phyloP scores from a whole-genome alignment of 2,113 vertebrate genomes.

The Rhea americana region DNA sequence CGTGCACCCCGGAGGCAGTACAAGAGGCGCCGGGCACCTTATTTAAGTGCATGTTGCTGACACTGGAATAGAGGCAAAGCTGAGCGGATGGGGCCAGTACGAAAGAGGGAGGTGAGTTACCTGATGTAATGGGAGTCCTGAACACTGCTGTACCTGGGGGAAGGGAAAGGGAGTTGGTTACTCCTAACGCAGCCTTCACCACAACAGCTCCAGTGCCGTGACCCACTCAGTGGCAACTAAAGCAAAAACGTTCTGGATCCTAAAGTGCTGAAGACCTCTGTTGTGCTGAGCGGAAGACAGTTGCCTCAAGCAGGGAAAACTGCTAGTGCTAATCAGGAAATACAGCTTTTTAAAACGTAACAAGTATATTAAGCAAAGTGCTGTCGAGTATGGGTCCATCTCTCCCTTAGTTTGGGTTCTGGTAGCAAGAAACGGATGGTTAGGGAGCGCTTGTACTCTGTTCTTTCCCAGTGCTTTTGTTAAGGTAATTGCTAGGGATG shows the following conservation, averaged over 20 bases:
- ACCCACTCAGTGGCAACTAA: not conserved
- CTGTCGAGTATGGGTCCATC: not conserved
- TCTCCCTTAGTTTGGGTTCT: not conserved
- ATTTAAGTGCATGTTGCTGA: accelerated
- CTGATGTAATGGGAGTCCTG: not conserved
- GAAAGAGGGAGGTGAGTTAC: not conserved
- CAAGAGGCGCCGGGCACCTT: accelerated
- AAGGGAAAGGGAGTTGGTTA: not conserved
- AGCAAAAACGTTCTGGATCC: not conserved
- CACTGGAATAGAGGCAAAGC: not conserved
- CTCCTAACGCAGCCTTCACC: not conserved
- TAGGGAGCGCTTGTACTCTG: not conserved
- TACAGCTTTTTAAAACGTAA: not conserved
- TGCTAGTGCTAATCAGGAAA: not conserved
- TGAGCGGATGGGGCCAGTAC: accelerated
- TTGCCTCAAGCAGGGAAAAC: not conserved
- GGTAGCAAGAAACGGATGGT: accelerated
- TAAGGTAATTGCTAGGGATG: not conserved
- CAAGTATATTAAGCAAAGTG: not conserved
- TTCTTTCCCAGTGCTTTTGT: not conserved
- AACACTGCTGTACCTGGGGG: too few species aligned
- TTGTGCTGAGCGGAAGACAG: too few species aligned
- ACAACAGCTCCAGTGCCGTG: not conserved
- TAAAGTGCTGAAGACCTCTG: not conserved
- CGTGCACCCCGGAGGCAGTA: accelerated